phyloP scores from a whole-genome alignment of 2,113 vertebrate genomes.

The Coptodon rendalli region DNA sequence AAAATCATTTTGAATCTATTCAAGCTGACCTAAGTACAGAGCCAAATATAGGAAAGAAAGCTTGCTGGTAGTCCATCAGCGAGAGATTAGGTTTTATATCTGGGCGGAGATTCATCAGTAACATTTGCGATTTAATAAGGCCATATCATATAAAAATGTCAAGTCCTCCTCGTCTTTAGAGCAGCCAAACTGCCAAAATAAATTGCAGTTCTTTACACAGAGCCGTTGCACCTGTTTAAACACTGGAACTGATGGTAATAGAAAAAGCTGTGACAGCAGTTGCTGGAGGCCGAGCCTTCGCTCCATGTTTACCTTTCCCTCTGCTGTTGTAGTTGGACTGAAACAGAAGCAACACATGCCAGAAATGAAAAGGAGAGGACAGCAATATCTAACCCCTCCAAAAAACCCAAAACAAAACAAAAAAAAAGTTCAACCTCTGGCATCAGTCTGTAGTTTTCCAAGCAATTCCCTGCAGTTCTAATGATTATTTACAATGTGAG shows the following conservation, averaged over 20 bases:
- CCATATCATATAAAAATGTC: not conserved
- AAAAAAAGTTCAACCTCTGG: not conserved
- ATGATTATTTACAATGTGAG: not conserved
- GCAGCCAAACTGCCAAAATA: not conserved
- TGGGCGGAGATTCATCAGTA: not conserved
- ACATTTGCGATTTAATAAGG: not conserved
- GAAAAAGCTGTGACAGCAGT: not conserved
- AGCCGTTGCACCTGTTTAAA: constrained; percentile 31
- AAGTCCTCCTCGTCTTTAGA: not conserved
- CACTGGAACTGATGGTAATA: not conserved
- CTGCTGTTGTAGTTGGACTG: constrained; percentile 20
- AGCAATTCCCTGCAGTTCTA: not conserved
- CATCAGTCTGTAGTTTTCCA: not conserved
- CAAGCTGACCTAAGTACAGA: not conserved
- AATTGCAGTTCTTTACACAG: not conserved
- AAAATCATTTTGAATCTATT: not conserved
- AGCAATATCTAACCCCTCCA: not conserved
- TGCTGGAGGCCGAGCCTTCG: not conserved
- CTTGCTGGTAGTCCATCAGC: fast-evolving
- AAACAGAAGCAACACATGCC: not conserved
- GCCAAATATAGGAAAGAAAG: not conserved
- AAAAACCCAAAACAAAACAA: not conserved
- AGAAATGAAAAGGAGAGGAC: not conserved
- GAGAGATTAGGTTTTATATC: not conserved
- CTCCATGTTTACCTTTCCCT: not conserved